phyloP scores from a whole-genome alignment of 2,888 invertebrate genomes.

The Bruchidius siliquastri region DNA sequence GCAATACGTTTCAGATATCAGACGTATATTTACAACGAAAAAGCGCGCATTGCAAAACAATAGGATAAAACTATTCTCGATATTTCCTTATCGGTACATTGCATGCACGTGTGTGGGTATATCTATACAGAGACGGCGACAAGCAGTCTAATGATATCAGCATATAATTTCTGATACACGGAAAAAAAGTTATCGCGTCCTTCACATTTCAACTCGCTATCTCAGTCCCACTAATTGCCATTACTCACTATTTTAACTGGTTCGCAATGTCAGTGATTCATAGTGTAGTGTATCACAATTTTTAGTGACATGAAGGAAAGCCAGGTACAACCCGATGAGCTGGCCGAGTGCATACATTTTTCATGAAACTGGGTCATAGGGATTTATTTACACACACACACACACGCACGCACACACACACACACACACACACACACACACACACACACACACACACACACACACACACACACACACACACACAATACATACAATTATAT shows the following conservation, averaged over 20 bases:
- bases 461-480: too few species aligned
- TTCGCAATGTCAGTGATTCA: not conserved
- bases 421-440: too few species aligned
- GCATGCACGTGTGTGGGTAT: not conserved
- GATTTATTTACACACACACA: not conserved
- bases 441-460: too few species aligned
- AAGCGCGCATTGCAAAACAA: not conserved
- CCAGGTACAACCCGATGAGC: not conserved
- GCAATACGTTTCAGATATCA: not conserved
- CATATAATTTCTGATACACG: not conserved
- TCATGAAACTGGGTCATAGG: not conserved
- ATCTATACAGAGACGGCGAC: not conserved
- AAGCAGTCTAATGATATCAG: not conserved
- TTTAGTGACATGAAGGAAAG: not conserved
- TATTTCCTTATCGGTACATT: not conserved
- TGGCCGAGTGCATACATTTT: not conserved
- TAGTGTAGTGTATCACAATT: not conserved
- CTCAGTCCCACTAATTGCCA: not conserved
- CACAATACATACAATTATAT: too few species aligned
- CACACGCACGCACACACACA: too few species aligned
- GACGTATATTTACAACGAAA: not conserved
- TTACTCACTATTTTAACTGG: not conserved
- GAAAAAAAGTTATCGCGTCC: not conserved
- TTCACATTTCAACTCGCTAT: not conserved
- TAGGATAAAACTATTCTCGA: not conserved